Evolutionary conservation across 2,113 vertebrate genomes (phyloP).

Genomic region (Cynopterus brachyotis): DNA sequence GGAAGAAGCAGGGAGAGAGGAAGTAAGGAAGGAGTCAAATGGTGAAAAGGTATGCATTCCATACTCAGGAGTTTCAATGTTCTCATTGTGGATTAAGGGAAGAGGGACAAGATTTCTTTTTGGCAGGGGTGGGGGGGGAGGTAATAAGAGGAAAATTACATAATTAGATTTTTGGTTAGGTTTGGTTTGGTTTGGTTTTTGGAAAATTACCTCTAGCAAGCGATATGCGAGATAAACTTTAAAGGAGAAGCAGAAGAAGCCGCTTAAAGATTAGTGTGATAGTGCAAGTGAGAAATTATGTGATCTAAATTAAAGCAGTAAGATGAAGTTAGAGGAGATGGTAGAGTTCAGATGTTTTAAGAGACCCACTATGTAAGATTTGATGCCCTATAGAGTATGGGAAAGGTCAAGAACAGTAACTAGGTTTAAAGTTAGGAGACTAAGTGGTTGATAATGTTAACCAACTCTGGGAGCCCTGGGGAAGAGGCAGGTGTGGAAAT

Average conservation of each 20-base stretch:
- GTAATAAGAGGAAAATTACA: background rate
- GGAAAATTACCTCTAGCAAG: background rate
- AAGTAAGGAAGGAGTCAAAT: background rate
- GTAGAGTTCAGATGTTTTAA: background rate
- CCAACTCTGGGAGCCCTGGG: background rate
- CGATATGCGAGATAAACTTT: background rate
- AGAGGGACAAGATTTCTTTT: background rate
- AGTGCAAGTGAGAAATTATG: background rate
- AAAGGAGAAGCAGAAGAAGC: background rate
- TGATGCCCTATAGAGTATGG: background rate
- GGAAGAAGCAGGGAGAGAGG: background rate
- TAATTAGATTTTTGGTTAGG: background rate
- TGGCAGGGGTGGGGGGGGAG: background rate
- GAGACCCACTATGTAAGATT: background rate
- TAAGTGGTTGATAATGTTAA: background rate
- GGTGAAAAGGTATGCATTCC: background rate
- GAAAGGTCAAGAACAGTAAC: background rate
- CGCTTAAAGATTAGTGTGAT: background rate
- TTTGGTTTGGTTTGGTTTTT: background rate
- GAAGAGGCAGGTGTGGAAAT: background rate
- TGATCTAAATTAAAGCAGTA: background rate
- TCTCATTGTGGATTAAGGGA: background rate
- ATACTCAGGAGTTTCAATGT: background rate
- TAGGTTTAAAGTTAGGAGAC: background rate
- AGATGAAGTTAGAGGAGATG: background rate